Conservation (phyloP, 2,113 vertebrate genomes). For the Trogon surrucura region DNA sequence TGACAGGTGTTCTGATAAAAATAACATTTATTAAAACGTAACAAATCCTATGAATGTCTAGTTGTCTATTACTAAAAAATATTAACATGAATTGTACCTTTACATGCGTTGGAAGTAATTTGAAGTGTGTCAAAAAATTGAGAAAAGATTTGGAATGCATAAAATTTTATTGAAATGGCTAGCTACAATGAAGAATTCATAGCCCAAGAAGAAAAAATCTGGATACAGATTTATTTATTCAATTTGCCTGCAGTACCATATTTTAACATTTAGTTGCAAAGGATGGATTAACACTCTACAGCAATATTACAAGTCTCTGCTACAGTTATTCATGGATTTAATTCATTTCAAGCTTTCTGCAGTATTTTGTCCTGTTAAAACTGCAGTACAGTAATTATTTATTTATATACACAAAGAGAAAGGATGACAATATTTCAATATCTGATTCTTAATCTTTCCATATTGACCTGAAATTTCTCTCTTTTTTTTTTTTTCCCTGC, state of each 20-base stretch:
- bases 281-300: neutral
- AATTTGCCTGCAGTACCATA: neutral
- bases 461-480: neutral
- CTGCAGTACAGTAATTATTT: neutral
- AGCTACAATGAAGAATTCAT: neutral
- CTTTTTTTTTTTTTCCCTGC: neutral
- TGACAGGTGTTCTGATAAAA: neutral
- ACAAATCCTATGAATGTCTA: neutral
- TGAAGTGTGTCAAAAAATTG: neutral
- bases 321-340: conserved; percentile 18
- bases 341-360: neutral
- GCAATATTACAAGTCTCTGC: neutral
- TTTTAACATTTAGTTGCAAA: conserved; percentile 7
- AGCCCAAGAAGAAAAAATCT: neutral
- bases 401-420: neutral
- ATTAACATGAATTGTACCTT: neutral
- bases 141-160: neutral
- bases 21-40: neutral
- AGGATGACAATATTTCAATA: neutral
- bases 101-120: neutral
- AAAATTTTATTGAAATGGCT: neutral
- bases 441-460: neutral
- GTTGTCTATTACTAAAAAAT: neutral
- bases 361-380: neutral
- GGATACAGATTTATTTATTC: neutral